Base-by-base conservation (phyloP, 2,888 invertebrate species). In the Amblyjoppa proteus region DNA sequence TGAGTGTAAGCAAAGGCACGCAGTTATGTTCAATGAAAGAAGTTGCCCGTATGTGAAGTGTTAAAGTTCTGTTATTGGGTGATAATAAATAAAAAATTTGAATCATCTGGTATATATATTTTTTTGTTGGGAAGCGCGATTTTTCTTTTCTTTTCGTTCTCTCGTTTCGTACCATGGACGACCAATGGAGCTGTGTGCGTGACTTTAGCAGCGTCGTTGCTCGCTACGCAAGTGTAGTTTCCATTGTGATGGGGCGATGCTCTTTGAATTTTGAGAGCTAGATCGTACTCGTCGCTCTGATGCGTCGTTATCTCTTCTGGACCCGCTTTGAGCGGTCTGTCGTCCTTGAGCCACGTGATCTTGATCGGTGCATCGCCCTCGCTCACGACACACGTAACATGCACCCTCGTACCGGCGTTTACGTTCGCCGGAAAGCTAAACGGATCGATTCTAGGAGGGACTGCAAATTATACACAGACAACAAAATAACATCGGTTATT, bases 341-440 rank as follows among this genome's bases (percentile, higher is more conserved):
- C 95, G 90, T 96, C 95, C 92, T 96, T 95, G 83, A 95, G 93
- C 96, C 96, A 96, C 80, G 93, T 93, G 87, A 96, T 95, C 88
- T 92, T 94, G 82, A 96, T 92, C 70, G 96, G 96, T 82, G 95
- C 93, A 90, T 95, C 95, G 66, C 96, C 95, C 86, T 95, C 94
- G 90, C 94, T 94, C 86, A 95, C 94, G 71, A 94, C 94, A 90
- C 95, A 95, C 87, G 94, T 94, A 77, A 95, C 94, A 89, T 94
- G 94, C 49, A 95, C 94, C 83, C 95, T 91, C 68, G 94, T 93
- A 34, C 95, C 95, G 85, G 94, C 94, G 85, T 94, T 94, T 86
- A 95, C 93, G 90, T 94, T 93, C 86, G 91, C 93, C 78, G 94
- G 94, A 90, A 95, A 94, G 91, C 93, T 94, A 94, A 95, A 95